phyloP scores from a whole-genome alignment of 2,888 invertebrate species.

The Xanthorhoe spadicearia region DNA sequence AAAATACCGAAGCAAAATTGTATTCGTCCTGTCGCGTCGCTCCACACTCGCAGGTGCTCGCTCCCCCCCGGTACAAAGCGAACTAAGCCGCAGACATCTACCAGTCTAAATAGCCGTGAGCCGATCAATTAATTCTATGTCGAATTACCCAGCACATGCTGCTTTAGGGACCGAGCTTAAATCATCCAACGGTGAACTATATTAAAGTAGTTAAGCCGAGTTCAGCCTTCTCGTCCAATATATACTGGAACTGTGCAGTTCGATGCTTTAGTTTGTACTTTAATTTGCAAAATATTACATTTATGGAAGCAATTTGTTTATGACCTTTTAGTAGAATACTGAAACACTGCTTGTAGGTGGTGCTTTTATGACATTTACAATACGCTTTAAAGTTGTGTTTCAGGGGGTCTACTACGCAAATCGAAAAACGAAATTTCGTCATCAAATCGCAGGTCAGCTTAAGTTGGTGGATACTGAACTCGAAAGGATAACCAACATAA shows the following conservation, averaged over 20 bases:
- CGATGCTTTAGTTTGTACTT: background rate
- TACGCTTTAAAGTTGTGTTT: too few relatives aligned
- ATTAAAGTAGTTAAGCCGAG: slow-evolving; percentile 31
- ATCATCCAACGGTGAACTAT: slow-evolving; percentile 31
- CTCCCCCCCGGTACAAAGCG: slow-evolving; percentile 11
- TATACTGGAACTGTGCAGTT: slow-evolving; percentile 2
- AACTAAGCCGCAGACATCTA: slow-evolving; percentile 23
- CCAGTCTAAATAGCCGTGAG: slow-evolving; percentile 25
- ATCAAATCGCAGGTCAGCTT: too few relatives aligned
- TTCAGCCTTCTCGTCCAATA: slow-evolving; percentile 17
- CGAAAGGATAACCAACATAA: too few relatives aligned
- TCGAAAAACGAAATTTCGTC: too few relatives aligned
- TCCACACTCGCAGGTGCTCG: slow-evolving; percentile 9
- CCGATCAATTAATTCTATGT: slow-evolving; percentile 34
- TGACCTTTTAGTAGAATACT: too few relatives aligned
- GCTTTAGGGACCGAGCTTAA: slow-evolving; percentile 28
- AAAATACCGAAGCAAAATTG: background rate
- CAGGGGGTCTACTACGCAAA: too few relatives aligned
- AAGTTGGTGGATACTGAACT: too few relatives aligned
- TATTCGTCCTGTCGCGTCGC: background rate
- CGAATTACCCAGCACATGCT: slow-evolving; percentile 32
- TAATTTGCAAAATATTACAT: background rate
- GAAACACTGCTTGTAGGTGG: too few relatives aligned
- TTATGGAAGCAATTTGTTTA: background rate
- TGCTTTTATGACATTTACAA: too few relatives aligned